phyloP scores from a whole-genome alignment of 2,888 invertebrate genomes.

The Lepidochrysops patricia region DNA sequence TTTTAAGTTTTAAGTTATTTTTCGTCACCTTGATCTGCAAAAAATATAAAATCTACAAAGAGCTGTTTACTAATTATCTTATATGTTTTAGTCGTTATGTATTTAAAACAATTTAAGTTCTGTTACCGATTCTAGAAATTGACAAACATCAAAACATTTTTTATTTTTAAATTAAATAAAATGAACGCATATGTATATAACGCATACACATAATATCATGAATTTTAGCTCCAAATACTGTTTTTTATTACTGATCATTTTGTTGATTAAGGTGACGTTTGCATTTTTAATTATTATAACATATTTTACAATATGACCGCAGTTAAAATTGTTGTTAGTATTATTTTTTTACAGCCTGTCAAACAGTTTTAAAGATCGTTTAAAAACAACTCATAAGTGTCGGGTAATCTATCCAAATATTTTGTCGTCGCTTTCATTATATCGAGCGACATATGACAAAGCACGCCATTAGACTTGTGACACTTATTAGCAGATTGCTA shows the following conservation, averaged over 20 bases:
- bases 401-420: too few relatives aligned
- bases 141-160: neutral
- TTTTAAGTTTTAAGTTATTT: conserved; percentile 29
- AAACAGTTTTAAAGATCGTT: neutral
- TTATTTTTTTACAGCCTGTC: neutral
- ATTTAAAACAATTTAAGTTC: neutral
- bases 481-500: too few relatives aligned
- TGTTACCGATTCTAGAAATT: neutral
- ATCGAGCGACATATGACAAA: too few relatives aligned
- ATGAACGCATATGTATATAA: neutral
- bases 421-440: too few relatives aligned
- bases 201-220: neutral
- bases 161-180: neutral
- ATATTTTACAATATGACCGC: neutral
- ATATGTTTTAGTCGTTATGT: neutral
- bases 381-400: too few relatives aligned
- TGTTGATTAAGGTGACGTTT: neutral
- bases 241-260: neutral
- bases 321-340: neutral
- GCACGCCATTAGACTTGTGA: too few relatives aligned
- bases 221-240: neutral
- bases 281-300: conserved; percentile 10
- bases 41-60: neutral
- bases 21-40: conserved; percentile 11
- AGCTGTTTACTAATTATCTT: neutral